These are phyloP conservation scores for Pecten maximus DNA, from an alignment of 2,888 invertebrate species.

Conservation along the genomic window DNA sequence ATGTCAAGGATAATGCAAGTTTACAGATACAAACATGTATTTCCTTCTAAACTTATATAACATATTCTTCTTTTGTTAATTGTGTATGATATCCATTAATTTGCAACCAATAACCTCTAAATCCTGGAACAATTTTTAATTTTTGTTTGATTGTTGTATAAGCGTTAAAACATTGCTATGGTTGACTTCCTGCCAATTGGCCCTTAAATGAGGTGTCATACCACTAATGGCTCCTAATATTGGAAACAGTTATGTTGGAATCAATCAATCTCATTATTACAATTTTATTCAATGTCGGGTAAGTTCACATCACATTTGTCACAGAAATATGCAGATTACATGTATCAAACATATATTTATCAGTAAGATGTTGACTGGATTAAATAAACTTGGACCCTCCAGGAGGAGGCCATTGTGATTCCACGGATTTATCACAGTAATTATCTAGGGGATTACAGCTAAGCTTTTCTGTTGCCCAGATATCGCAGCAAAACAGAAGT, in stretches of 20 bases:
- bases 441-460: background rate
- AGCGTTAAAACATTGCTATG: background rate
- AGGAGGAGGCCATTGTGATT: background rate
- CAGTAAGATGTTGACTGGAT: background rate
- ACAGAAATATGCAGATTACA: background rate
- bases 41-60: too few relatives aligned
- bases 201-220: background rate
- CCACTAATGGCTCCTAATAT: background rate
- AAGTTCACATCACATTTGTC: background rate
- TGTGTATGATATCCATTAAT: too few relatives aligned
- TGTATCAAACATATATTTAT: background rate
- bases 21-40: too few relatives aligned
- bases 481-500: background rate
- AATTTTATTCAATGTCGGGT: background rate
- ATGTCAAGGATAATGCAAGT: too few relatives aligned
- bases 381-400: background rate
- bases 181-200: background rate
- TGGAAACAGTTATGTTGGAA: background rate
- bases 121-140: too few relatives aligned
- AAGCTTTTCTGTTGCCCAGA: constrained; percentile 8
- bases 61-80: too few relatives aligned
- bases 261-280: background rate
- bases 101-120: too few relatives aligned
- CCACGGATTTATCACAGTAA: background rate
- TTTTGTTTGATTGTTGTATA: too few relatives aligned